Conservation (phyloP, 2,113 vertebrate genomes). For the Phalacrocorax aristotelis region DNA sequence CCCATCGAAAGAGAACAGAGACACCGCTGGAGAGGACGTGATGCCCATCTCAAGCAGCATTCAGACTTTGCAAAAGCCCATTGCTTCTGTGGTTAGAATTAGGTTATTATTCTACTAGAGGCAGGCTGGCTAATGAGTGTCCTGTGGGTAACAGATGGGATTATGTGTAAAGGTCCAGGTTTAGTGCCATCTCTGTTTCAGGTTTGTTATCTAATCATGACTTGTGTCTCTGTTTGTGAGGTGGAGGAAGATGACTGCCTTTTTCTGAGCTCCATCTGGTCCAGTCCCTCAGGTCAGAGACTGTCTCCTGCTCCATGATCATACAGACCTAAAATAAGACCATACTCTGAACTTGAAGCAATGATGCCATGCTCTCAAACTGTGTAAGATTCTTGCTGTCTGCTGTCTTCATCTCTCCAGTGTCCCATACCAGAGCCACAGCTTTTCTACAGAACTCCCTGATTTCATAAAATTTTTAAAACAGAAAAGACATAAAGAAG, state of each 20-base stretch:
- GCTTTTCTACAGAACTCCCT: not conserved
- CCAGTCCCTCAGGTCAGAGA: not conserved
- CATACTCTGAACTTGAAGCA: not conserved
- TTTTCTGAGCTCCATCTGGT: not conserved
- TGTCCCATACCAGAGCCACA: not conserved
- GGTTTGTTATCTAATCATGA: not conserved
- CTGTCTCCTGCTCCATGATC: not conserved
- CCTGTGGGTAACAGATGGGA: not conserved
- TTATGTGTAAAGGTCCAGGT: not conserved
- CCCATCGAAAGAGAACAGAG: not conserved
- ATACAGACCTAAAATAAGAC: not conserved
- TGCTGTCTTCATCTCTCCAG: not conserved
- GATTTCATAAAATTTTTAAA: not conserved
- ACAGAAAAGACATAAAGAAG: not conserved
- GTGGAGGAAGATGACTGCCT: not conserved
- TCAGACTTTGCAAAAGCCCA: not conserved
- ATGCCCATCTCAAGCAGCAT: not conserved
- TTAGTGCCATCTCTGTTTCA: not conserved
- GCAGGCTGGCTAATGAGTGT: not conserved
- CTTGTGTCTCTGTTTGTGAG: not conserved
- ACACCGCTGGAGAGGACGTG: not conserved
- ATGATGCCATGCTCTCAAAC: not conserved
- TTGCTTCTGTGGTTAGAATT: not conserved
- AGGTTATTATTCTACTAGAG: not conserved
- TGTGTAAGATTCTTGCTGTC: not conserved